Evolutionary conservation across 2,113 vertebrate species (phyloP).

Genomic region (Lagopus leucura): DNA sequence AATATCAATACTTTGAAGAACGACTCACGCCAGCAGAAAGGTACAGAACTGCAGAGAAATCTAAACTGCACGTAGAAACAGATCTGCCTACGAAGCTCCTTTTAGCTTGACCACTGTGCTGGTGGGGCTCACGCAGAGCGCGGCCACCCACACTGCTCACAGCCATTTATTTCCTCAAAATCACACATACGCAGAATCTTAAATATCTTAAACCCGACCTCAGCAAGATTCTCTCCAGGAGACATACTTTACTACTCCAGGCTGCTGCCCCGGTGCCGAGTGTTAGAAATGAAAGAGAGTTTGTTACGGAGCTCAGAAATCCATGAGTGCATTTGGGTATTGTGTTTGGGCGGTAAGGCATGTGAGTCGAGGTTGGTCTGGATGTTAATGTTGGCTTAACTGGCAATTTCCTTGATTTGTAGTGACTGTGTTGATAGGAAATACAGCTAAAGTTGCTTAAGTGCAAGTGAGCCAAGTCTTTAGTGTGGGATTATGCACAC

Average conservation of each 20-base stretch:
- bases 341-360: constrained; percentile 62
- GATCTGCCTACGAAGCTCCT: not conserved
- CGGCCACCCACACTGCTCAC: constrained; percentile 20
- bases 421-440: constrained; percentile 65
- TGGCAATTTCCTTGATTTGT: constrained; percentile 69
- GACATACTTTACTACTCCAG: constrained; percentile 40
- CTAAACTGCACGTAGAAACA: not conserved
- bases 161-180: not conserved
- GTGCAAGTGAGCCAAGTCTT: constrained; percentile 55
- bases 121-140: not conserved
- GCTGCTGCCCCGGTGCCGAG: not conserved
- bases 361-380: constrained; percentile 53
- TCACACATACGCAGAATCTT: not conserved
- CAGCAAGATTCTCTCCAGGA: constrained; percentile 57
- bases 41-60: not conserved
- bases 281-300: constrained; percentile 37
- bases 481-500: constrained; percentile 60
- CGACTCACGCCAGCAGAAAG: not conserved
- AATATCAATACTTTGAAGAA: not conserved
- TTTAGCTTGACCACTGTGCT: constrained; percentile 12
- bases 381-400: constrained; percentile 71
- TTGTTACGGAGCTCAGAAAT: constrained; percentile 56
- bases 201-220: constrained; percentile 3
- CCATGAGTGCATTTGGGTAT: constrained; percentile 32
- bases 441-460: constrained; percentile 57